Conservation (phyloP, 2,113 vertebrate genomes). For the Apaloderma vittatum region DNA sequence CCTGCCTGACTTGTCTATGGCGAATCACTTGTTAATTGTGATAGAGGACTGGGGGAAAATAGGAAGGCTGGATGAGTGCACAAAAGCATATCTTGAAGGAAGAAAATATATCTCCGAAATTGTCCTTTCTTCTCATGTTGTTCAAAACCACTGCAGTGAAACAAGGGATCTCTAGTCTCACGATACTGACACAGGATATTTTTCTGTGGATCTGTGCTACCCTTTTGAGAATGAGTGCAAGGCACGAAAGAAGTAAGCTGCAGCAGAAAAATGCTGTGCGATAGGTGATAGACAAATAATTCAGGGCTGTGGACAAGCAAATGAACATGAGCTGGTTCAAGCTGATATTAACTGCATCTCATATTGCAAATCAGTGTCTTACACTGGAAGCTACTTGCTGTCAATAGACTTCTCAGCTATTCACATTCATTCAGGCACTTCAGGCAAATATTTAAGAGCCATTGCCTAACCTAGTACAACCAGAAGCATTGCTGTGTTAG, state of each 20-base stretch:
- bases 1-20: neutral
- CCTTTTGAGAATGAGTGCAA: neutral
- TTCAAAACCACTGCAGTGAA: neutral
- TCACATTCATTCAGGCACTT: neutral
- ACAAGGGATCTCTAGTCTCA: neutral
- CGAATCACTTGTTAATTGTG: neutral
- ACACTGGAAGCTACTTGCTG: neutral
- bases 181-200: neutral
- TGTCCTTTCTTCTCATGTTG: neutral
- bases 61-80: neutral
- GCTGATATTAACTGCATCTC: neutral
- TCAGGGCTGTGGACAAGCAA: neutral
- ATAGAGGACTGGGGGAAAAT: neutral
- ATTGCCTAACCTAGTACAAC: neutral
- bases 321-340: constrained; percentile 1
- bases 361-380: neutral
- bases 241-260: neutral
- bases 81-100: neutral
- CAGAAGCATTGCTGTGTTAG: neutral
- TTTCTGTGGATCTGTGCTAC: neutral
- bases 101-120: neutral
- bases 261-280: neutral
- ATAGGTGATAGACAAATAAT: constrained; percentile 29
- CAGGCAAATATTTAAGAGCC: neutral
- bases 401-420: neutral